A percentile compares a stretch with the other conserved stretches of the same genome.
Conservation (phyloP, 2,797 vertebrate genomes). For the Mareca strepera region DNA sequence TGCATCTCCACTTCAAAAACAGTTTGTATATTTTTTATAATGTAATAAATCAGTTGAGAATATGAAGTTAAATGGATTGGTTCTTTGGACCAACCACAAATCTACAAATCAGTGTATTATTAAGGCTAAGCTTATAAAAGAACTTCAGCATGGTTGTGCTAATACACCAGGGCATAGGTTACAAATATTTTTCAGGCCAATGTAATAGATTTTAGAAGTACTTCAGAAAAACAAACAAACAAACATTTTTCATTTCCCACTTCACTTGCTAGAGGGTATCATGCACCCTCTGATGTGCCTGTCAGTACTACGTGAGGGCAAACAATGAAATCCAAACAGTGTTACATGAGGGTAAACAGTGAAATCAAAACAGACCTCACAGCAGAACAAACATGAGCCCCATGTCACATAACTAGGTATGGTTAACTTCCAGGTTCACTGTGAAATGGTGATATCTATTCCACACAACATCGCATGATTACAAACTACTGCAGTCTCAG, state of each 20-base stretch:
- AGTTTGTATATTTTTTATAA: neutral
- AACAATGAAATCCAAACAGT: neutral
- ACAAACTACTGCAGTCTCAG: neutral
- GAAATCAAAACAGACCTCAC: neutral
- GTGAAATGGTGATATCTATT: neutral
- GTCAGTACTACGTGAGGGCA: neutral
- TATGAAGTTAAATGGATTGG: neutral
- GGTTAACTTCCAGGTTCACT: neutral
- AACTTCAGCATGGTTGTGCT: neutral
- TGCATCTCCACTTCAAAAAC: neutral
- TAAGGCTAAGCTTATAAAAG: neutral
- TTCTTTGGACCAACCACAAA: neutral
- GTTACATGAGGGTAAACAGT: neutral
- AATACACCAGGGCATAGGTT: neutral
- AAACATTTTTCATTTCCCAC: neutral
- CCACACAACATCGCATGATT: neutral
- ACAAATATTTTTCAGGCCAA: neutral
- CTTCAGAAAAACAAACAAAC: neutral
- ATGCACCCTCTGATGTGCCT: neutral
- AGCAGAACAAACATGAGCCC: neutral
- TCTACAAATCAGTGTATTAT: neutral
- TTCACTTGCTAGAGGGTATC: neutral
- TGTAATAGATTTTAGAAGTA: neutral
- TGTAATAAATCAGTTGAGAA: neutral
- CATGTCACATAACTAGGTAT: fast-evolving